phyloP scores from a whole-genome alignment of 2,113 vertebrate species.

The Okapia johnstoni region DNA sequence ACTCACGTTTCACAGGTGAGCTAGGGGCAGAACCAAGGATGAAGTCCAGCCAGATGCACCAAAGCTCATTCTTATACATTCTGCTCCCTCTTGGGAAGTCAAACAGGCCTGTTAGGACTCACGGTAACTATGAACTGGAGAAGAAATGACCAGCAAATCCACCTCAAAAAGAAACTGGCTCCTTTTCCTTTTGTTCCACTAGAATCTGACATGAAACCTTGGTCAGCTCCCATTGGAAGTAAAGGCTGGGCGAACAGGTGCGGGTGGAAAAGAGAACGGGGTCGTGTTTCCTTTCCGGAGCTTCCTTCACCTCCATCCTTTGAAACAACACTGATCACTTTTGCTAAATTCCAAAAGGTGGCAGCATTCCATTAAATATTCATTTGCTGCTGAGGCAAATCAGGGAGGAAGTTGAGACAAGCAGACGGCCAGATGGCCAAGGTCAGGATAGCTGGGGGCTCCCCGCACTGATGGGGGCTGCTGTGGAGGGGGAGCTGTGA shows the following conservation, averaged over 20 bases:
- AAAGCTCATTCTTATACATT: not conserved
- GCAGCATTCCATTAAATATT: constrained; percentile 71
- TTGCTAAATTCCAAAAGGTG: constrained; percentile 69
- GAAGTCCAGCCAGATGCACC: not conserved
- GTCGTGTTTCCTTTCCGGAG: not conserved
- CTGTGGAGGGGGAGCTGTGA: not conserved
- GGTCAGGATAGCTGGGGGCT: not conserved
- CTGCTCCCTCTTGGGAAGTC: not conserved
- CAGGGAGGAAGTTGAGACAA: not conserved
- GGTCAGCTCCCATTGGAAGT: not conserved
- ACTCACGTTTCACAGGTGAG: not conserved
- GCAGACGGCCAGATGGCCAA: too few relatives aligned
- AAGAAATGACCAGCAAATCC: not conserved
- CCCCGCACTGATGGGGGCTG: not conserved
- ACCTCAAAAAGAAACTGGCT: not conserved
- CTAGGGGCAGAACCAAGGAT: not conserved
- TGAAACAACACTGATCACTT: not conserved
- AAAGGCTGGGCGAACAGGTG: not conserved
- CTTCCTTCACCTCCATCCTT: not conserved
- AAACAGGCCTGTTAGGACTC: not conserved
- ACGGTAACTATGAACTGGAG: not conserved
- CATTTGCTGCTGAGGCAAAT: not conserved
- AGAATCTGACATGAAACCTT: not conserved
- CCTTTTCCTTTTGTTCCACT: not conserved
- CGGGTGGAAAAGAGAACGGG: fast-evolving